Evolutionary conservation across 2,797 vertebrate species (phyloP), one percentile per base, ranked within the genome.

Genomic region (Brotogeris chrysoptera): DNA sequence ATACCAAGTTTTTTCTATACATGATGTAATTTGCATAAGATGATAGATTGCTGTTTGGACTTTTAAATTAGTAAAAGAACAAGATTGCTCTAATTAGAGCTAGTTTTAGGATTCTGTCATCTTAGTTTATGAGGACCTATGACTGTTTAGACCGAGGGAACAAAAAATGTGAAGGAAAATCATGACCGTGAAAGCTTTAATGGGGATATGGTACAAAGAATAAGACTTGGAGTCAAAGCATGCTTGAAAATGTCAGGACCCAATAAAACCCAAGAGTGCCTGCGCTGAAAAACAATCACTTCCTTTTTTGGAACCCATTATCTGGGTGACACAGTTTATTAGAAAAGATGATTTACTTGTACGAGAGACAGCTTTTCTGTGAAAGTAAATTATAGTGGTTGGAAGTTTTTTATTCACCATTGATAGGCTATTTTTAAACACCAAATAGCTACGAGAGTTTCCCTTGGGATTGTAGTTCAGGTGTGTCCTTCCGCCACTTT

Each of bases 141-240:
- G 64, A 61, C 71, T 85, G 76, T 92, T 93, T 83, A 91, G 85
- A 63, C 46, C 1, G 2, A 85, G 16, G 44, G 10, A 79, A 81
- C 53, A 34, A 41, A 95, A 92, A 80, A 69, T 27, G 21, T 82
- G 57, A 92, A 82, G 28, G 53, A 79, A 93, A 93, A 90, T 88
- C 28, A 59, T 0, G 9, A 28, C 46, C 90, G 46, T 72, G 65
- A 61, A 63, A 68, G 36, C 80, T 90, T 72, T 91, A 90, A 90
- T 76, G 47, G 49, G 49, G 72, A 53, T 68, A 36, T 6, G 27
- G 32, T 73, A 39, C 5, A 36, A 86, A 83, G 88, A 89, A 86
- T 63, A 59, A 88, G 63, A 72, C 86, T 74, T 90, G 76, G 52
- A 91, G 24, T 80, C 65, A 57, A 7, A 80, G 9, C 27, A 11